Evolutionary conservation across 2,888 invertebrate species (phyloP), one percentile per base, ranked within the genome.

Genomic region (Calliphora vomitoria): DNA sequence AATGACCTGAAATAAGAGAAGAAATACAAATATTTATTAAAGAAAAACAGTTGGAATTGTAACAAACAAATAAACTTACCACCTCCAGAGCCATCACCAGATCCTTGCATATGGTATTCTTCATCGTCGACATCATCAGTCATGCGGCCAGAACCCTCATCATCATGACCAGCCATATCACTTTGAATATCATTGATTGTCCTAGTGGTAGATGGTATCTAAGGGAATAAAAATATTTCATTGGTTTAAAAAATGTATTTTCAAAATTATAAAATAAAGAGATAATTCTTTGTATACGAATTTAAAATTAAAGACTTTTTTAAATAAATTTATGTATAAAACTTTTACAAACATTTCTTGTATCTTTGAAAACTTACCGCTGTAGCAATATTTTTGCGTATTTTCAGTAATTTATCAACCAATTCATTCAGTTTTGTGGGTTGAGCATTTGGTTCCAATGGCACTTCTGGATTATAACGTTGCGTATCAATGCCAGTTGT

Each of bases 401-500:
- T 92, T 89, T 94, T 94, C 72, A 93, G 92, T 80, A 94, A 90
- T 89, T 93, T 93, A 89, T 94, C 94, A 55, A 92, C 93, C 89
- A 94, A 84, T 88, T 93, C 94, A 71, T 93, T 93, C 82, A 94
- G 82, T 87, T 93, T 92, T 68, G 90, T 92, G 41, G 91, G 90
- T 83, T 93, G 92, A 13, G 92, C 89, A 69, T 91, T 91, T 44
- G 91, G 87, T 69, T 91, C 92, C 85, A 92, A 90, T 88, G 94
- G 94, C 85, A 94, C 94, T 90, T 94, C 94, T 35, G 94, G 94
- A 91, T 94, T 94, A 87, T 94, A 94, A 78, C 93, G 92, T 89
- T 94, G 94, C 18, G 92, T 92, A 89, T 93, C 93, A 18, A 91
- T 90, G 41, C 92, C 92, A 20, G 91, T 89, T n/a, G 91, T 90